phyloP scores from a whole-genome alignment of 2,797 vertebrate species.

The Ciconia nigra region DNA sequence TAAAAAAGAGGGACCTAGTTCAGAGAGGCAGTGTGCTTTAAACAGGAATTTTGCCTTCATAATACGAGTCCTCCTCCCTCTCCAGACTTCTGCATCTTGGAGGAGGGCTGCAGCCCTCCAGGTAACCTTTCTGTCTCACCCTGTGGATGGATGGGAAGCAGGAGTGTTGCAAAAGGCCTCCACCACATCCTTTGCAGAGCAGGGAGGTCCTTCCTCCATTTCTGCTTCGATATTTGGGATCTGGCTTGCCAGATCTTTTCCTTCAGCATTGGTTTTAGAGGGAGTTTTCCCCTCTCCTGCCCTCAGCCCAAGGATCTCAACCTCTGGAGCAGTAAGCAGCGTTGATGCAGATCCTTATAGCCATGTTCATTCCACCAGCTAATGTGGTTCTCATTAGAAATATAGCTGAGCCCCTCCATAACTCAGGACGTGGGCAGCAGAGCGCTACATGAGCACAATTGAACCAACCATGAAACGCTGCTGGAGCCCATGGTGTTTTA shows the following conservation, averaged over 20 bases:
- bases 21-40: neutral
- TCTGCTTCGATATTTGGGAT: neutral
- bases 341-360: neutral
- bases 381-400: neutral
- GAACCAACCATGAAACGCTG: accelerated
- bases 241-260: neutral
- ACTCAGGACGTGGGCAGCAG: neutral
- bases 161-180: neutral
- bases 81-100: neutral
- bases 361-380: neutral
- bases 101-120: neutral
- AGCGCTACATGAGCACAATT: neutral
- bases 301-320: neutral
- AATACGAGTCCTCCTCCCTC: neutral
- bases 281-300: neutral
- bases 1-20: neutral
- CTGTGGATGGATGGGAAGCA: neutral
- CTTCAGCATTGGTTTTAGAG: neutral
- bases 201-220: neutral
- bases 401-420: neutral
- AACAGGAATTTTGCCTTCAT: neutral
- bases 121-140: neutral
- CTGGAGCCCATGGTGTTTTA: neutral
- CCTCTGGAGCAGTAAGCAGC: neutral
- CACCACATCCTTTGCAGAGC: neutral